Base-by-base conservation (phyloP, 2,113 vertebrate genomes). In the Vulpes ferrilata region DNA sequence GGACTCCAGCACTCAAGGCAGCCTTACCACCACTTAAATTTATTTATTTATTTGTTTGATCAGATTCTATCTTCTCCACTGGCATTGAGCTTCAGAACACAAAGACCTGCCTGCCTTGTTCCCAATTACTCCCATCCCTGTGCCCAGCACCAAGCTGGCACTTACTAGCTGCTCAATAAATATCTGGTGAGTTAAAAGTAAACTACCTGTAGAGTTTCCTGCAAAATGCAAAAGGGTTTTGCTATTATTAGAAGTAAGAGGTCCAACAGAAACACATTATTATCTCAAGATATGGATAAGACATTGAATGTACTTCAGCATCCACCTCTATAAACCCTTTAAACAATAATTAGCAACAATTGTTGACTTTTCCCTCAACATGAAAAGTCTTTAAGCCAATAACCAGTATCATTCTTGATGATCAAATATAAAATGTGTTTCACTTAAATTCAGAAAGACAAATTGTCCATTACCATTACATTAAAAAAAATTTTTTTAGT, bases 401-500 rank as follows among this genome's bases (percentile, higher is more conserved):
- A 79, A 43, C 27, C 53, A 71, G 43, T 51, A 90, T 67, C 64
- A 87, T 51, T 79, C 13, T 59, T 79, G 12, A 76, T 57, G 35
- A 79, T 43, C 51, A 89, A 80, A 95, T 32, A 78, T 0, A 12
- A 7, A 78, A 88, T 20, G 11, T 78, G 20, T 55, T 78, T 86
- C 35, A 65, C 30, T 96, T 86, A 89, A 71, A 89, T 73, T 78
- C 59, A 89, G 71, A 92, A 96, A 82, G 48, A 83, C 27, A 57
- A 55, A 87, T 0, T 83, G 30, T 65, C 38, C 32, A 62, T 67
- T 60, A 69, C n/a, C 15, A 80, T 38, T 57, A 38, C 30, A 65
- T 60, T 51, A 32, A 82, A 90, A 84, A 73, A 73, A 19, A 9
- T 25, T 78, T 80, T 73, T 59, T 67, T 89, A 43, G 7, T 43